Evolutionary conservation across 1,140 invertebrate genomes (phyloP).

Genomic region (Andricus grossulariae): DNA sequence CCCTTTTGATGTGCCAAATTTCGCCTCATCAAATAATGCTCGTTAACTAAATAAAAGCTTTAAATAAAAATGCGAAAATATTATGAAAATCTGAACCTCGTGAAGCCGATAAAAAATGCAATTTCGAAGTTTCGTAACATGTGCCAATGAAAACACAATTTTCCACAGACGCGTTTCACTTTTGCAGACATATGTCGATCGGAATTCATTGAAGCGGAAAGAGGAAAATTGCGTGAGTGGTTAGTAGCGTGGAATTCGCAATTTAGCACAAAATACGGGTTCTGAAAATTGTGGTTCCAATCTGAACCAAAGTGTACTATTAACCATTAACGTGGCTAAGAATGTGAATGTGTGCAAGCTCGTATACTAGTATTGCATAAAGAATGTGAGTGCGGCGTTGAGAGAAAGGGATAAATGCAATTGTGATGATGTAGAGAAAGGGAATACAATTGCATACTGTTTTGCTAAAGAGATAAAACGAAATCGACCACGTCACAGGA

Average conservation of each 20-base stretch:
- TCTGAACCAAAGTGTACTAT: not conserved
- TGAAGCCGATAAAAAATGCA: no score
- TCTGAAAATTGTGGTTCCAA: not conserved
- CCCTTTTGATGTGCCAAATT: no score
- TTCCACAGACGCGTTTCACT: no score
- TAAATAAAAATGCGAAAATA: no score
- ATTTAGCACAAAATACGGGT: not conserved
- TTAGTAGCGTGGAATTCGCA: not conserved
- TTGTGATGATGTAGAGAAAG: conserved; percentile 3
- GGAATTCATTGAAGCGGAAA: no score
- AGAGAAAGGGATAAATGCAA: conserved; percentile 4
- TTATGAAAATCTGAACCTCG: no score
- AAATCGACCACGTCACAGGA: conserved; percentile 30
- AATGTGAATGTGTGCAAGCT: not conserved
- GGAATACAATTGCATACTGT: conserved; percentile 24
- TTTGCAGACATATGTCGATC: no score
- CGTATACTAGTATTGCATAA: not conserved
- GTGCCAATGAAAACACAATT: no score
- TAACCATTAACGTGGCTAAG: not conserved
- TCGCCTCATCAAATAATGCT: no score
- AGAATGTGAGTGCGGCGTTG: not conserved
- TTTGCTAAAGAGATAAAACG: conserved; percentile 34
- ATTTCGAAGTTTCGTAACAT: no score
- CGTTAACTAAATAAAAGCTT: no score
- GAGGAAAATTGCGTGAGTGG: no score